Evolutionary conservation across 1,140 invertebrate genomes (phyloP).

Genomic region (Meloidogyne hapla): DNA sequence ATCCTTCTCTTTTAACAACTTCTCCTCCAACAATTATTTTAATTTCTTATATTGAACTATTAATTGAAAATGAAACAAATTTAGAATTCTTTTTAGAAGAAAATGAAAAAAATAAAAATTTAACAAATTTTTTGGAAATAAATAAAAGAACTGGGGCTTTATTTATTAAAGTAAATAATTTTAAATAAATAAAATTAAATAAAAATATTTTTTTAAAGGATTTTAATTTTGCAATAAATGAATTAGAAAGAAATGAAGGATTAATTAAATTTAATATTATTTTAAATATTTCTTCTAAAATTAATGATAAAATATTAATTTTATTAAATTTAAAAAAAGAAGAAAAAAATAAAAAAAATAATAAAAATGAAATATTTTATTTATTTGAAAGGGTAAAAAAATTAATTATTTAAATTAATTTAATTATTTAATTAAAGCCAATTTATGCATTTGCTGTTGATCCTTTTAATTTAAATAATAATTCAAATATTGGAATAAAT

Average conservation of each 20-base stretch:
- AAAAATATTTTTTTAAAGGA: background rate
- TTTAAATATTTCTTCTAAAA: slow-evolving; percentile 3
- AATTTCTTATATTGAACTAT: background rate
- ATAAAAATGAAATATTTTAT: background rate
- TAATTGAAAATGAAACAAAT: background rate
- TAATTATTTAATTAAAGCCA: background rate
- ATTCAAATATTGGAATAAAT: too few species aligned
- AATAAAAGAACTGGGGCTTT: background rate
- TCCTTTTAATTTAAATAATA: slow-evolving; percentile 3
- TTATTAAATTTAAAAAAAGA: background rate
- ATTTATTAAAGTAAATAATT: background rate
- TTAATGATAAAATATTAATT: background rate
- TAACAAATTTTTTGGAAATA: background rate
- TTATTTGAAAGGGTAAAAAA: background rate
- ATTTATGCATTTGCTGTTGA: slow-evolving; percentile 21
- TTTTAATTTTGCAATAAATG: background rate
- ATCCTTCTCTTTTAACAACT: background rate
- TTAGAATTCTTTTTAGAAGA: background rate
- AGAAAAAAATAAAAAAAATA: background rate
- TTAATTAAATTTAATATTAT: background rate
- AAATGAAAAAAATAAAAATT: background rate
- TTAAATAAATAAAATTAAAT: background rate
- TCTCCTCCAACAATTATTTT: background rate
- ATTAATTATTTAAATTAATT: background rate
- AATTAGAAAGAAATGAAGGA: background rate